Evolutionary conservation across 2,888 invertebrate species (phyloP), one percentile per base, ranked within the genome.

Genomic region (Sarcophaga subvicina): DNA sequence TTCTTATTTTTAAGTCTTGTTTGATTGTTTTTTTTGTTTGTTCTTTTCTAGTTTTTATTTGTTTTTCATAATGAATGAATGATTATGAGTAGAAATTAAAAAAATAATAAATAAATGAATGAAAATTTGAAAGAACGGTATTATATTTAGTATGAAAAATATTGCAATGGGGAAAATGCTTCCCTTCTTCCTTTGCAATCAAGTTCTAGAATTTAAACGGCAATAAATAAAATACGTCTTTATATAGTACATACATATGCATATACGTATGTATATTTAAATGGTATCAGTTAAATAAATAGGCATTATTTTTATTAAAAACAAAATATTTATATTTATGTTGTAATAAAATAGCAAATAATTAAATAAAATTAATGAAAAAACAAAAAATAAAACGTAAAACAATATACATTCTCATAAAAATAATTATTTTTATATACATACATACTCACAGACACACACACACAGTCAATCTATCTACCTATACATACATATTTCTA

Each of bases 341-440:
- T 76, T 84, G 64, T 80, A 37, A 37, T 37, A 37, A 37, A 37
- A 80, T 80, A 76, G 75, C 70, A 66, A 80, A 71, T 80, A 84
- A 75, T 64, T 45, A 70, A 2, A 47, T 45, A 20, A 37, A 67
- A 64, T 17, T 47, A 66, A 71, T 60, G 70, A 64, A 71, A 64
- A 77, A 70, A 64, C 66, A 83, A 72, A 59, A 60, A 17, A 60
- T 17, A n/a, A 60, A 60, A 60, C 8, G 6, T 17, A 14, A 62
- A 62, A 59, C 64, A 77, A 25, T 45, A 49, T 27, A 83, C 70
- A 80, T 84, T 84, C 80, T 80, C 62, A 64, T 67, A 62, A 14
- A 54, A 12, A 54, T 70, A 63, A 69, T 73, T 73, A 63, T 83
- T 83, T 79, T 78, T 83, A 67, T 78, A 25, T 64, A 76, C 37